Evolutionary conservation across 2,797 vertebrate species (phyloP).

Genomic region (Microctenopoma lineatum): DNA sequence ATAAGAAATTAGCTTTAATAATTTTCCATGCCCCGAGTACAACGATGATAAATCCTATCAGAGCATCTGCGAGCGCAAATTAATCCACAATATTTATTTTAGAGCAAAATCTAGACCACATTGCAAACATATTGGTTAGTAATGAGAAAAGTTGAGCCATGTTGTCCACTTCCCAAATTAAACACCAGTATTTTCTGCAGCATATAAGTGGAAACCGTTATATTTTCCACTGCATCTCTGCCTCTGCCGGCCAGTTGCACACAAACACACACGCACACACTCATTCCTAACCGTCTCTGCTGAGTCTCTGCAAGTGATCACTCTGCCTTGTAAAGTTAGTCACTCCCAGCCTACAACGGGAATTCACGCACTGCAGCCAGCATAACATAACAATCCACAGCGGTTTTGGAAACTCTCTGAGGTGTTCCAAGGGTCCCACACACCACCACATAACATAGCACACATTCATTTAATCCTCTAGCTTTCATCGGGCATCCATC

Average conservation of each 20-base stretch:
- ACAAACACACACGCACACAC: not conserved
- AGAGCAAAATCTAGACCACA: slow-evolving; percentile 24
- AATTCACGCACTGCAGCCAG: slow-evolving; percentile 62
- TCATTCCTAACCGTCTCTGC: slow-evolving; percentile 48
- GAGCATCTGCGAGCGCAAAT: not conserved
- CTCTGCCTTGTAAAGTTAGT: slow-evolving; percentile 61
- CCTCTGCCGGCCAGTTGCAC: slow-evolving; percentile 41
- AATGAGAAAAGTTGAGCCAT: not conserved
- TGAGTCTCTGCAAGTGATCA: slow-evolving; percentile 57
- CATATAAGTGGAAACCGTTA: slow-evolving; percentile 44
- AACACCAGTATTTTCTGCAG: slow-evolving; percentile 29
- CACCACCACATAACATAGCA: slow-evolving; percentile 62
- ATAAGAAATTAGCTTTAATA: not conserved
- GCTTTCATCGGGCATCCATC: slow-evolving; percentile 49
- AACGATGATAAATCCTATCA: too few relatives aligned
- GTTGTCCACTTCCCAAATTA: slow-evolving; percentile 31
- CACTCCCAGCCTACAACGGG: slow-evolving; percentile 55
- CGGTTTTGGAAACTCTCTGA: slow-evolving; percentile 62
- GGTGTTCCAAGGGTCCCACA: slow-evolving; percentile 61
- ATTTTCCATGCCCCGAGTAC: not conserved
- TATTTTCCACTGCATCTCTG: slow-evolving; percentile 57
- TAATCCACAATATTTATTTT: slow-evolving; percentile 13
- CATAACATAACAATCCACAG: slow-evolving; percentile 60
- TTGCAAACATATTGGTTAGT: slow-evolving; percentile 13
- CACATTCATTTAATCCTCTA: slow-evolving; percentile 59